Evolutionary conservation across 2,888 invertebrate genomes (phyloP).

Genomic region (Clostera curtula): DNA sequence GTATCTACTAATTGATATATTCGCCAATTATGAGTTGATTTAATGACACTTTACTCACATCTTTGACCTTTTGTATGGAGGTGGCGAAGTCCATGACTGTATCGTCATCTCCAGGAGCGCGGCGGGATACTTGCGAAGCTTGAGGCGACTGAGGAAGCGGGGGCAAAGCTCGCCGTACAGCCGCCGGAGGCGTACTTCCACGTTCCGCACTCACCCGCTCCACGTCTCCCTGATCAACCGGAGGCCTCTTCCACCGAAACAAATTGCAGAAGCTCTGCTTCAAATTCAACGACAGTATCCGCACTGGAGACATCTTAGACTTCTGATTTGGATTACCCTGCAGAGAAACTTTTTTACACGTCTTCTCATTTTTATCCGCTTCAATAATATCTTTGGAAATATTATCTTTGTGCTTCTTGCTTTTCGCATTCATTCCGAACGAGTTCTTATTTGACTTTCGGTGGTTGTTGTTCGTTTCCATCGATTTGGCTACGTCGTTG

Average conservation of each 20-base stretch:
- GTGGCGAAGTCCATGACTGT: conserved; percentile 88
- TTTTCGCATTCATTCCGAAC: conserved; percentile 76
- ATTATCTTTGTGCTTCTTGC: conserved; percentile 73
- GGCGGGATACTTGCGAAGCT: conserved; percentile 34
- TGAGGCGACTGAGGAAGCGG: conserved; percentile 56
- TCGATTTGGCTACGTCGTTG: conserved; percentile 39
- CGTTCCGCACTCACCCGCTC: conserved; percentile 37
- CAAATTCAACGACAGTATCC: conserved; percentile 82
- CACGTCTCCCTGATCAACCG: conserved; percentile 34
- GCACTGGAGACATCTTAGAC: conserved; percentile 78
- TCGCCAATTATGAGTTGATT: too few relatives aligned
- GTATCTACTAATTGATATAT: too few relatives aligned
- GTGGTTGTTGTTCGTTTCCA: conserved; percentile 64
- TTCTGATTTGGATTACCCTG: conserved; percentile 46
- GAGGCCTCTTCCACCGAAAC: conserved; percentile 78
- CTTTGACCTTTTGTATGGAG: conserved; percentile 94
- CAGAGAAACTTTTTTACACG: conserved; percentile 34
- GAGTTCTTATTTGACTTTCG: conserved; percentile 70
- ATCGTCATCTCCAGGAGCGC: conserved; percentile 52
- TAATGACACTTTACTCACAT: too few relatives aligned
- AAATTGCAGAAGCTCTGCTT: conserved; percentile 91
- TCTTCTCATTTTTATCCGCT: conserved; percentile 61
- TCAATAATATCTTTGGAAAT: conserved; percentile 44
- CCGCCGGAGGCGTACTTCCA: conserved; percentile 50
- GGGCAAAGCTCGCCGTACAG: conserved; percentile 56